A percentile compares a stretch with the other conserved stretches of the same genome.
These are phyloP conservation scores for Drosophila tropicalis DNA, from an alignment of 1,140 invertebrate species.

Conservation along the genomic window DNA sequence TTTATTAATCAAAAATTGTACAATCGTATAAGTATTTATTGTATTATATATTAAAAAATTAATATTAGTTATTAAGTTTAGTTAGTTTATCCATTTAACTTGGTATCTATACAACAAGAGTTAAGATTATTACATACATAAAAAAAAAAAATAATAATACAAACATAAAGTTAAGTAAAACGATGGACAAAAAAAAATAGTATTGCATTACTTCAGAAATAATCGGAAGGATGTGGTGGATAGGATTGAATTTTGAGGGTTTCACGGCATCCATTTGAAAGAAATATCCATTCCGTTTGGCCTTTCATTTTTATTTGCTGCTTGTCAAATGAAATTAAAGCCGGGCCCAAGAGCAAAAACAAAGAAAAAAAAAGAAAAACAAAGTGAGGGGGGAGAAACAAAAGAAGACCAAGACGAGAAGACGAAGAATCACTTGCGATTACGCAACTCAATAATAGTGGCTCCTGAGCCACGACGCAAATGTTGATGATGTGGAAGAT, in stretches of 20 bases:
- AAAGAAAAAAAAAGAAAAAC: not conserved
- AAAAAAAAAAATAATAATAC: conserved; percentile 11
- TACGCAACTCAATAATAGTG: conserved; percentile 67
- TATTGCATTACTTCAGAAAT: conserved; percentile 39
- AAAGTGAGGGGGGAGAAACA: not conserved
- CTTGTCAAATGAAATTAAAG: conserved; percentile 83
- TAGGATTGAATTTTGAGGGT: not conserved
- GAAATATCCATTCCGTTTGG: conserved; percentile 48
- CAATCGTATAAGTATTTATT: conserved; percentile 43
- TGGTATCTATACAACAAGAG: conserved; percentile 46
- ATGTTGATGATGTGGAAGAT: conserved; percentile 54
- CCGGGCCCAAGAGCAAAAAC: conserved; percentile 36
- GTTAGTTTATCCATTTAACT: conserved; percentile 46
- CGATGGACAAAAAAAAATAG: conserved; percentile 29
- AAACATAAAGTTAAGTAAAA: not conserved
- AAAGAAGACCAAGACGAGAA: not conserved
- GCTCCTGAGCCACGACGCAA: conserved; percentile 60
- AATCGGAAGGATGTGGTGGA: conserved; percentile 40
- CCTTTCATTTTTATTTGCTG: conserved; percentile 81
- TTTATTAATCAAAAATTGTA: conserved; percentile 68
- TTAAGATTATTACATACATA: conserved; percentile 48
- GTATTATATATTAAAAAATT: conserved; percentile 23
- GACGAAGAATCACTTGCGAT: conserved; percentile 54
- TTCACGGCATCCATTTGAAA: conserved; percentile 11
- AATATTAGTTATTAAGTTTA: conserved; percentile 50